These are phyloP conservation scores for Chromobotia macracanthus DNA, from an alignment of 2,797 vertebrate species.

Conservation along the genomic window DNA sequence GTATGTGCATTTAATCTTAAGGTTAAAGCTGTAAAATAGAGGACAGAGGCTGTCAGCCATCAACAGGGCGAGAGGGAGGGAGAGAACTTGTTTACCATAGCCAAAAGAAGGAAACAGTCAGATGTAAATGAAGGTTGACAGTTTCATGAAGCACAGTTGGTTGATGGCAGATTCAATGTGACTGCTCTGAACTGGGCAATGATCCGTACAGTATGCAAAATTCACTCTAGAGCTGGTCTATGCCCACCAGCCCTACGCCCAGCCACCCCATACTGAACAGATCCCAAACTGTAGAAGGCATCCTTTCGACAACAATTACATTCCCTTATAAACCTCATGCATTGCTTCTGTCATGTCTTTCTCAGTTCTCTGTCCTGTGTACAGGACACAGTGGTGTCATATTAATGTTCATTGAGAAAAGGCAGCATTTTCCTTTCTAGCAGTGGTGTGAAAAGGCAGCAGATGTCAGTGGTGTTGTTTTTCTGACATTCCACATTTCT, in stretches of 20 bases:
- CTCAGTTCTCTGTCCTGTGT: conserved; percentile 56
- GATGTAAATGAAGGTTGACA: conserved; percentile 98
- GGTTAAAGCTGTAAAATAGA: conserved; percentile 36
- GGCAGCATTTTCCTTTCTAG: conserved; percentile 39
- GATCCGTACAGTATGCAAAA: conserved; percentile 99
- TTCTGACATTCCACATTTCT: conserved; percentile 43
- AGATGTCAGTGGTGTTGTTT: conserved; percentile 55
- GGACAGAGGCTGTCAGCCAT: conserved; percentile 30
- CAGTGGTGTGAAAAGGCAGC: too few relatives aligned
- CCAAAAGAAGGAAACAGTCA: conserved; percentile 65
- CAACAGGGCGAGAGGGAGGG: conserved; percentile 74
- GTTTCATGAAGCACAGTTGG: conserved; percentile 98
- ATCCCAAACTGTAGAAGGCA: conserved; percentile 86
- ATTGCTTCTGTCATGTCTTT: conserved; percentile 86
- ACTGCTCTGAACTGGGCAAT: conserved; percentile 98
- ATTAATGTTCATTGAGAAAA: conserved; percentile 47
- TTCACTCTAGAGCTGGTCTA: conserved; percentile 95
- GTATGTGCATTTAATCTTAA: conserved; percentile 19
- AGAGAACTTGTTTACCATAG: conserved; percentile 51
- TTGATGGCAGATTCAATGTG: conserved; percentile 97
- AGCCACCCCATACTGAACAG: conserved; percentile 84
- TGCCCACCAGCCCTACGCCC: conserved; percentile 95
- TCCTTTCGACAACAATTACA: conserved; percentile 96
- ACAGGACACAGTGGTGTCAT: conserved; percentile 65
- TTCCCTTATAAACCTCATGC: conserved; percentile 86